Conservation (phyloP, 2,888 invertebrate genomes). For the Sesamia inferens region DNA sequence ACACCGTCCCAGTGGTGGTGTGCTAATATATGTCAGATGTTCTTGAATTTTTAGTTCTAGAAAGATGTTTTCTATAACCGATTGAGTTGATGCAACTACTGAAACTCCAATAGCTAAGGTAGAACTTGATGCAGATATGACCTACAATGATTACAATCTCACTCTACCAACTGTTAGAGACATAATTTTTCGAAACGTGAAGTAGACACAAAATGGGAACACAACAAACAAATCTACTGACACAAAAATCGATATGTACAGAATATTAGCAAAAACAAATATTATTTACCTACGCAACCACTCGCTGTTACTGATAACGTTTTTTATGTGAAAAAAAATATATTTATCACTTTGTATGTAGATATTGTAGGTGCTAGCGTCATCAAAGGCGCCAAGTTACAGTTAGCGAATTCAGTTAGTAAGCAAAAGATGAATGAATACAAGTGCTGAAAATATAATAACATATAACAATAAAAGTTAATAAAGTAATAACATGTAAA, state of each 20-base stretch:
- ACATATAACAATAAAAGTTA: background rate
- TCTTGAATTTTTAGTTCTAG: no score
- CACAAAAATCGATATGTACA: conserved; percentile 52
- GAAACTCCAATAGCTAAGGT: background rate
- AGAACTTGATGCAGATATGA: background rate
- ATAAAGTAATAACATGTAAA: background rate
- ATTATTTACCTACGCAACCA: conserved; percentile 59
- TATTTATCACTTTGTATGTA: conserved; percentile 43
- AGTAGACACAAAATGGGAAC: conserved; percentile 32
- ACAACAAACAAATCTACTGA: conserved; percentile 57
- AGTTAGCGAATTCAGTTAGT: background rate
- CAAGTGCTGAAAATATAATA: background rate
- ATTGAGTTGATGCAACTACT: background rate
- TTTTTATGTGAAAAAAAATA: conserved; percentile 62
- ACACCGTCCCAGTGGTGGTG: no score
- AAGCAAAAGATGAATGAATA: conserved; percentile 7
- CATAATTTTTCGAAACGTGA: conserved; percentile 9
- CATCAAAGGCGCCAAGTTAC: conserved; percentile 18
- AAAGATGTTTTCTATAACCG: no score
- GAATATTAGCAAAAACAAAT: conserved; percentile 58
- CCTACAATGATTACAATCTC: conserved; percentile 14
- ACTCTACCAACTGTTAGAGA: background rate
- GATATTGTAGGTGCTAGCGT: conserved; percentile 31
- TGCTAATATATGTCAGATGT: no score
- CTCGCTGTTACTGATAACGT: conserved; percentile 57